A percentile compares a stretch with the other conserved stretches of the same genome.
Evolutionary conservation across 2,797 vertebrate genomes (phyloP).

Genomic region (Helicolenus hilgendorfi): DNA sequence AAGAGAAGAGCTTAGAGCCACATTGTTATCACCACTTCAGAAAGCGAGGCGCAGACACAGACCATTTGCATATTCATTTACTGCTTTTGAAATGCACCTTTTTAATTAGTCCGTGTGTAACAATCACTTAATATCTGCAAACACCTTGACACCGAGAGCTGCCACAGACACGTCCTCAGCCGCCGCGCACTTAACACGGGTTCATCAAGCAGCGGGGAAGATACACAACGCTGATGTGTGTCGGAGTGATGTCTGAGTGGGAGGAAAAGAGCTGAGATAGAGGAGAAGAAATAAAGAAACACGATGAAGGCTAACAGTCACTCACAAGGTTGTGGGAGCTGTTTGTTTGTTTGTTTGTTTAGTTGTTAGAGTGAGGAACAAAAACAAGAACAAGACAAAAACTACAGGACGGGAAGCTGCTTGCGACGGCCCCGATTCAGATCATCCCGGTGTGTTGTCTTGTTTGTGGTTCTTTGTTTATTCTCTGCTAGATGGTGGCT

Average conservation of each 20-base stretch:
- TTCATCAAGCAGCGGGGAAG: slow-evolving; percentile 73
- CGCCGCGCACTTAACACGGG: slow-evolving; percentile 60
- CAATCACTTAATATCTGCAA: slow-evolving; percentile 85
- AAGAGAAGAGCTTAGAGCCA: slow-evolving; percentile 91
- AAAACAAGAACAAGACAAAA: slow-evolving; percentile 64
- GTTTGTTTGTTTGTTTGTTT: slow-evolving; percentile 70
- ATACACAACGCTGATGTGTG: slow-evolving; percentile 65
- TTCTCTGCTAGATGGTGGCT: slow-evolving; percentile 1
- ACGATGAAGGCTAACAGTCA: slow-evolving; percentile 75
- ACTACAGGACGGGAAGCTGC: slow-evolving; percentile 33
- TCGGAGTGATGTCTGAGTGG: slow-evolving; percentile 80
- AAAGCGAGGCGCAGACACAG: slow-evolving; percentile 83
- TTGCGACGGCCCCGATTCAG: slow-evolving; percentile 41
- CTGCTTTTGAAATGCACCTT: slow-evolving; percentile 89
- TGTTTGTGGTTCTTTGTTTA: slow-evolving; percentile 52
- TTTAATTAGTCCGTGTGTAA: slow-evolving; percentile 88
- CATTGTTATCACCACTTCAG: slow-evolving; percentile 90
- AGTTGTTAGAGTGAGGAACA: slow-evolving; percentile 41
- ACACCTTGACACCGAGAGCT: slow-evolving; percentile 76
- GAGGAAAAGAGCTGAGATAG: slow-evolving; percentile 67
- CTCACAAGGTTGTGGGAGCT: slow-evolving; percentile 61
- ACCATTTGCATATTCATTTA: slow-evolving; percentile 91
- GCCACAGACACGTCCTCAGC: slow-evolving; percentile 57
- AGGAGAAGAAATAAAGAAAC: slow-evolving; percentile 6
- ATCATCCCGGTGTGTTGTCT: slow-evolving; percentile 48